A percentile compares a stretch with the other conserved stretches of the same genome.
Evolutionary conservation across 2,113 vertebrate species (phyloP).

Genomic region (Glaucidium brasilianum): DNA sequence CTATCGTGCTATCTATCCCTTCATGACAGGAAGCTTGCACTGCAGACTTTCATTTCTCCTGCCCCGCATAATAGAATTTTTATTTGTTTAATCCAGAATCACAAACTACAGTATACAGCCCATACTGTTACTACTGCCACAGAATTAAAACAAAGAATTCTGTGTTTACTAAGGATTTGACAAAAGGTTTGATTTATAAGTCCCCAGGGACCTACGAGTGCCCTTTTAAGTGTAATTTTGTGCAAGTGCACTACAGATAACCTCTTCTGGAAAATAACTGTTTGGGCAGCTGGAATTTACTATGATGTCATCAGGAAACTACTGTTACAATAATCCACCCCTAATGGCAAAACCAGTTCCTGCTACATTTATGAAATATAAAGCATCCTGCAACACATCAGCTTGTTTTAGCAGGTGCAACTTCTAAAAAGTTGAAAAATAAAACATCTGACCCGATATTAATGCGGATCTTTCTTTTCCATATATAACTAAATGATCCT

Average conservation of each 20-base stretch:
- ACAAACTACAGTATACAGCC: not conserved
- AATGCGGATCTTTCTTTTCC: not conserved
- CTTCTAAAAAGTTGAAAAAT: not conserved
- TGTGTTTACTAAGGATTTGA: not conserved
- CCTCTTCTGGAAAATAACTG: constrained; percentile 48
- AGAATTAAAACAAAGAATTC: not conserved
- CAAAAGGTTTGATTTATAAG: not conserved
- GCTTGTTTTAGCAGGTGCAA: constrained; percentile 3
- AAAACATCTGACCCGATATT: not conserved
- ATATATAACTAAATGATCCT: not conserved
- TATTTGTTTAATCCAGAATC: not conserved
- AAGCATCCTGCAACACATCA: not conserved
- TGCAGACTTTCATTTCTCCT: not conserved
- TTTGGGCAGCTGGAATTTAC: constrained; percentile 51
- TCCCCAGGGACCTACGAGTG: not conserved
- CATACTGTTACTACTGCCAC: not conserved
- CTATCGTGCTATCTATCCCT: not conserved
- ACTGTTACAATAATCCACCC: constrained; percentile 34
- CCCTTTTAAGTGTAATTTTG: constrained; percentile 35
- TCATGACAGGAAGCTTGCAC: not conserved
- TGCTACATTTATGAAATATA: not conserved
- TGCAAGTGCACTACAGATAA: constrained; percentile 49
- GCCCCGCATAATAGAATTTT: not conserved
- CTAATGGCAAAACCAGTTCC: constrained; percentile 51
- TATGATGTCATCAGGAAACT: constrained; percentile 67